Evolutionary conservation across 2,113 vertebrate species (phyloP), one percentile per base, ranked within the genome.

Genomic region (Phasianus colchicus): DNA sequence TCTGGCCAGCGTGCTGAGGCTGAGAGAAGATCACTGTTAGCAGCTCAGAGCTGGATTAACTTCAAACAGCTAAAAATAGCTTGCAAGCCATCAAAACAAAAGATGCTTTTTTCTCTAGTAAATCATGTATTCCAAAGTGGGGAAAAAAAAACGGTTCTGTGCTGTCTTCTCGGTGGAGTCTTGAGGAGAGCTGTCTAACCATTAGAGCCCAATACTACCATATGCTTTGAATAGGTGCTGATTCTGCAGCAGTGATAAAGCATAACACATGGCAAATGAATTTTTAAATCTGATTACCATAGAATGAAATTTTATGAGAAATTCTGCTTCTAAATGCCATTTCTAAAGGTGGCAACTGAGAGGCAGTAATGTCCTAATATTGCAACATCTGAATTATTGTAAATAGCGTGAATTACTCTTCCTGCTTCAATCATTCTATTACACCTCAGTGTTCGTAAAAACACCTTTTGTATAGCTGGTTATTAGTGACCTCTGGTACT

Each of bases 51-150:
- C 85, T 96, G 93, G 93, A 95, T 94, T 90, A 93, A 74, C 95
- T 94, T 94, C 92, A 80, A 79, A 64, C 61, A 54, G 81, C 92
- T 91, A 94, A 96, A 96, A 97, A 96, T 92, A 96, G 77, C 71
- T 67, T 95, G 72, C 54, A 18, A 89, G 74, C 87, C 79, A 86
- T 77, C 88, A 75, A 83, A 65, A 69, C 82, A 64, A 17, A 72
- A 86, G 83, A 25, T 0, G 21, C 74, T 57, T 77, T 70, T 52
- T 94, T 87, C 83, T 87, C 45, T 60, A 72, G 83, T 73, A 61
- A 78, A 66, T 95, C 22, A 3, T 52, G 65, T 60, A 15, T 77
- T 69, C 64, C 7, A 10, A 17, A 67, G 86, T 52, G 25, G 36
- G 78, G 11, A 10, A 60, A 11, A 55, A 79, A 86, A 40, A 24